These are phyloP conservation scores for Chlorodrepanis virens DNA, from an alignment of 2,113 vertebrate genomes.

Conservation along the genomic window DNA sequence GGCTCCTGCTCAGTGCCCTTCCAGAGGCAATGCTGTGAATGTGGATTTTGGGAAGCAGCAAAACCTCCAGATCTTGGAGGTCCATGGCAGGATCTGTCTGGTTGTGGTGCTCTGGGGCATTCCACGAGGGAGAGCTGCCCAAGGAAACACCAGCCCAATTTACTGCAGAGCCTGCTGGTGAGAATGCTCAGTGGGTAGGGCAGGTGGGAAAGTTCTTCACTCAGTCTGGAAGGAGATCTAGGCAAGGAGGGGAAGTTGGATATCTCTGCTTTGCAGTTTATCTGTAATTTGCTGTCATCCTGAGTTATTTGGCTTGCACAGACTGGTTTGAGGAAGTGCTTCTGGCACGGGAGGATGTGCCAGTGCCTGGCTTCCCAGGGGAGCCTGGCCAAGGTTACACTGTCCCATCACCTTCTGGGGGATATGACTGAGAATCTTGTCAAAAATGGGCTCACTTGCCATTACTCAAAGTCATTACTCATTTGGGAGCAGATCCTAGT, in stretches of 20 bases:
- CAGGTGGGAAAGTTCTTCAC: neutral
- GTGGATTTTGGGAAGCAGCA: neutral
- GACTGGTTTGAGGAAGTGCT: neutral
- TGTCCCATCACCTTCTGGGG: neutral
- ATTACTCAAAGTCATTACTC: slow-evolving; percentile 1
- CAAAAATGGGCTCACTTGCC: neutral
- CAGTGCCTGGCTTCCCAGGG: neutral
- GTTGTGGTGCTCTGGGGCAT: too few relatives aligned
- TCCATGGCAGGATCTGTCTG: neutral
- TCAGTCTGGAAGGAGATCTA: neutral
- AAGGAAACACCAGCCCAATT: neutral
- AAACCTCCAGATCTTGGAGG: neutral
- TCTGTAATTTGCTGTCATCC: neutral
- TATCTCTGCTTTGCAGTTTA: neutral
- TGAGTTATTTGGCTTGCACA: neutral
- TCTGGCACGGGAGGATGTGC: neutral
- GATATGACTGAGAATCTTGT: neutral
- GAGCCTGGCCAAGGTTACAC: neutral
- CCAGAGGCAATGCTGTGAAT: neutral
- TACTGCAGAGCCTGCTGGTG: accelerated
- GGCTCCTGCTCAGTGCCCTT: neutral
- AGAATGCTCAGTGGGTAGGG: neutral
- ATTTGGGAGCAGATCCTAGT: neutral
- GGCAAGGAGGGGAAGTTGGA: neutral
- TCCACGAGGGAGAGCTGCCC: neutral